phyloP scores from a whole-genome alignment of 1,140 invertebrate genomes.

The Octopus bimaculoides region DNA sequence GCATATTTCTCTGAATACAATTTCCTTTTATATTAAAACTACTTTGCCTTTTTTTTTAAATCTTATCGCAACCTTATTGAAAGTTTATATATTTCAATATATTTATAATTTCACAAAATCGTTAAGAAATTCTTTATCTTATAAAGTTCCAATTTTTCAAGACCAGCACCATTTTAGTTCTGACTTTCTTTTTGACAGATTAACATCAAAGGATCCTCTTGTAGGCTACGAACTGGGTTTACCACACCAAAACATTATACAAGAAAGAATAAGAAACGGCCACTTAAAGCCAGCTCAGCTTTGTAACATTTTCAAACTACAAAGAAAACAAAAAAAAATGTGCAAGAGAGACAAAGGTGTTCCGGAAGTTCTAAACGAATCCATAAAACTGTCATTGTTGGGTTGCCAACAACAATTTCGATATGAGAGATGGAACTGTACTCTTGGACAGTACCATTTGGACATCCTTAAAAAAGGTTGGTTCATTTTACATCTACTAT shows the following conservation, averaged over 20 bases:
- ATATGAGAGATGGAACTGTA: conserved; percentile 55
- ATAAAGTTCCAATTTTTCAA: too few relatives aligned
- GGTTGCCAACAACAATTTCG: conserved; percentile 54
- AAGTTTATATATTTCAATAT: too few relatives aligned
- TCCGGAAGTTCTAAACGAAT: conserved; percentile 35
- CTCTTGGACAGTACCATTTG: conserved; percentile 39
- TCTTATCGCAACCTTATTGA: too few relatives aligned
- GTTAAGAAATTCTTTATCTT: too few relatives aligned
- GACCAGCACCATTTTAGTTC: too few relatives aligned
- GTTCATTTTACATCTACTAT: not conserved
- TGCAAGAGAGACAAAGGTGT: conserved; percentile 38
- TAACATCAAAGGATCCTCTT: conserved; percentile 21
- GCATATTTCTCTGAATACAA: too few relatives aligned
- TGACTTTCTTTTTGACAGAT: conserved; percentile 14
- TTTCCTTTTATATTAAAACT: too few relatives aligned
- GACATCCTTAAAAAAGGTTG: conserved; percentile 42
- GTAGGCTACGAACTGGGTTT: not conserved
- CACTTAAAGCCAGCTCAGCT: conserved; percentile 26
- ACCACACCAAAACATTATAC: conserved; percentile 6
- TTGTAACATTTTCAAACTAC: conserved; percentile 41
- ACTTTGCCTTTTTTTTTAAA: too few relatives aligned
- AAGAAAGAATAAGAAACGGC: conserved; percentile 9
- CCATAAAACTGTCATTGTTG: conserved; percentile 41
- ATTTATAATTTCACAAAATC: too few relatives aligned
- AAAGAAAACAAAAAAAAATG: conserved; percentile 41